phyloP scores from a whole-genome alignment of 2,797 vertebrate species.

The Cirrhinus molitorella region DNA sequence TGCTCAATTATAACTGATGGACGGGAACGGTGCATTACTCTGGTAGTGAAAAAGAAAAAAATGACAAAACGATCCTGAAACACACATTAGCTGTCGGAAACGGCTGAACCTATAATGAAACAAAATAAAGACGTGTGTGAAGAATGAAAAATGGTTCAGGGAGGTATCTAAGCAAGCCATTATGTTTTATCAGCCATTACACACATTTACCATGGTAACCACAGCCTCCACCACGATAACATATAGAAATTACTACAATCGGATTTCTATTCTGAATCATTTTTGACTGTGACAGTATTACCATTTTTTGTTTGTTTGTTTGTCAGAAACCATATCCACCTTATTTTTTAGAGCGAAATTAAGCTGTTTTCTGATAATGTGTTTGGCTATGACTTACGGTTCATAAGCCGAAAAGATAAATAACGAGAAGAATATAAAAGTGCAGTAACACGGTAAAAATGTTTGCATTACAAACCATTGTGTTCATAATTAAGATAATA shows the following conservation, averaged over 20 bases:
- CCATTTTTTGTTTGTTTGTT: neutral
- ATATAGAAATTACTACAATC: neutral
- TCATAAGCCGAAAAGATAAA: too few relatives aligned
- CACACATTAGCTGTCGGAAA: slow-evolving; percentile 18
- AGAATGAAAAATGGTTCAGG: neutral
- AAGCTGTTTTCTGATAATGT: too few relatives aligned
- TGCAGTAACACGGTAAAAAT: too few relatives aligned
- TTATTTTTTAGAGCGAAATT: too few relatives aligned
- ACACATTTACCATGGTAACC: slow-evolving; percentile 21
- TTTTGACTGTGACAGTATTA: neutral
- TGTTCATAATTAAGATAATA: too few relatives aligned
- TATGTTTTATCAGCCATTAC: slow-evolving; percentile 10
- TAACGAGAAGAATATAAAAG: too few relatives aligned
- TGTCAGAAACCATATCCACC: neutral
- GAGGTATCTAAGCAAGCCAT: neutral
- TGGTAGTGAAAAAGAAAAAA: neutral
- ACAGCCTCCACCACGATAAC: neutral
- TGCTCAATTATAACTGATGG: slow-evolving; percentile 51
- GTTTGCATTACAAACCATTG: too few relatives aligned
- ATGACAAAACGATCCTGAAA: slow-evolving; percentile 14
- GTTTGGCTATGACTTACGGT: too few relatives aligned
- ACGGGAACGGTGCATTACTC: slow-evolving; percentile 32
- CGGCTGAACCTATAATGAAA: neutral
- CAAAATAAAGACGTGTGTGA: neutral
- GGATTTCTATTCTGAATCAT: neutral